A percentile compares a stretch with the other conserved stretches of the same genome.
Evolutionary conservation across 2,113 vertebrate species (phyloP).

Genomic region (Carassius carassius): DNA sequence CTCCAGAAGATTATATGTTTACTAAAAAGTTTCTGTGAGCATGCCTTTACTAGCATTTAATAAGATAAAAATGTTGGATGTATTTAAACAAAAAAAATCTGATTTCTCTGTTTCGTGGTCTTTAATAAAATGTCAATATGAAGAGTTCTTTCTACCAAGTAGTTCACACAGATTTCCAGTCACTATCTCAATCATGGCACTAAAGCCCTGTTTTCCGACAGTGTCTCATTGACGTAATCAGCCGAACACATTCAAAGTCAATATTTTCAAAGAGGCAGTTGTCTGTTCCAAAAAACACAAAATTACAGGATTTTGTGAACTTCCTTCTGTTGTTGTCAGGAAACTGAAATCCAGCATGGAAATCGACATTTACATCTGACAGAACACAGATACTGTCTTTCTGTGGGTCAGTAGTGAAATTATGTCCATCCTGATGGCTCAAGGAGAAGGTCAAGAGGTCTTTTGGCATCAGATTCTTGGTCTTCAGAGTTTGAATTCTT

Average conservation of each 20-base stretch:
- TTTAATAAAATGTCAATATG: neutral
- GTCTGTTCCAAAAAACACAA: slow-evolving; percentile 48
- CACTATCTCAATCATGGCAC: neutral
- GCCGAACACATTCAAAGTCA: slow-evolving; percentile 15
- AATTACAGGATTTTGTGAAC: slow-evolving; percentile 59
- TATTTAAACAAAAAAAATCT: neutral
- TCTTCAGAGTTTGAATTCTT: neutral
- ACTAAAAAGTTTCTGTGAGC: neutral
- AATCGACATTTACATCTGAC: slow-evolving; percentile 64
- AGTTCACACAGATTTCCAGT: neutral
- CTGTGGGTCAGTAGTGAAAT: slow-evolving; percentile 62
- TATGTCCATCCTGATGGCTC: slow-evolving; percentile 65
- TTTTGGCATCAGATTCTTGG: slow-evolving; percentile 27
- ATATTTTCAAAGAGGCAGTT: slow-evolving; percentile 38
- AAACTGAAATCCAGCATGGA: slow-evolving; percentile 66
- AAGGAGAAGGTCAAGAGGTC: slow-evolving; percentile 64
- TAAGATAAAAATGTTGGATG: neutral
- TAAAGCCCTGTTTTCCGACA: neutral
- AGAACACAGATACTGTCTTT: slow-evolving; percentile 73
- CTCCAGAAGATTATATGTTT: neutral
- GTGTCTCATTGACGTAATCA: slow-evolving; percentile 2
- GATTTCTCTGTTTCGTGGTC: neutral
- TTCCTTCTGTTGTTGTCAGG: slow-evolving; percentile 47
- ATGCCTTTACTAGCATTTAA: neutral
- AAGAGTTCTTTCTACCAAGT: neutral